Evolutionary conservation across 2,113 vertebrate species (phyloP), one percentile per base, ranked within the genome.

Genomic region (Carassius carassius): DNA sequence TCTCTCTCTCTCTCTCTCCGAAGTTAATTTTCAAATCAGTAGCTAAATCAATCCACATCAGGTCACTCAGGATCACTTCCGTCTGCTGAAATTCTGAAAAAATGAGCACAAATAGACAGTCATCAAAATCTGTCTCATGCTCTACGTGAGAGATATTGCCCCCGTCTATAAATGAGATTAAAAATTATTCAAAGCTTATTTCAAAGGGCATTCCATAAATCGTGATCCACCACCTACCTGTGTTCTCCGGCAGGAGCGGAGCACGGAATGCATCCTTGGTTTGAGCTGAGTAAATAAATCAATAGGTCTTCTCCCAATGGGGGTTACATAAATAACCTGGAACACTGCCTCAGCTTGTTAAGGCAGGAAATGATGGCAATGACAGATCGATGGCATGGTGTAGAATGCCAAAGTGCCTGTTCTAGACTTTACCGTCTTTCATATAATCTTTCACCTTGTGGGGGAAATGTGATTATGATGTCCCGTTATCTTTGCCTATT

Each of bases 1-100:
- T 47, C 9, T 47, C 44, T 47, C 44, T 47, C 44, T 47, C 44
- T 74, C 51, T 67, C 78, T 75, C 65, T 78, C 79, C 85, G 44
- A 85, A 76, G 62, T 95, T 95, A 93, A 95, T 96, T 96, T 89
- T 87, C 92, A 94, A 92, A 94, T 94, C 94, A 95, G 94, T 94
- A 93, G 94, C 93, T 94, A 95, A 96, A 95, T 96, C 95, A 94
- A 95, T 97, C 95, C 94, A 95, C 90, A 76, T 93, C 91, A 93
- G 95, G 95, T 96, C 95, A 94, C 91, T 86, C 75, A 85, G 90
- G 95, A 94, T 95, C 94, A 92, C 84, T 87, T 89, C 63, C 85
- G 91, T 91, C 91, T 91, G 23, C 90, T 88, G 89, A 80, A 87
- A 88, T 87, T 92, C 91, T 90, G 84, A 85, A 91, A 88, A 85